Percentiles rank a stretch among this genome's conserved stretches.
Conservation (phyloP, 2,113 vertebrate genomes). For the Otolemur garnettii region DNA sequence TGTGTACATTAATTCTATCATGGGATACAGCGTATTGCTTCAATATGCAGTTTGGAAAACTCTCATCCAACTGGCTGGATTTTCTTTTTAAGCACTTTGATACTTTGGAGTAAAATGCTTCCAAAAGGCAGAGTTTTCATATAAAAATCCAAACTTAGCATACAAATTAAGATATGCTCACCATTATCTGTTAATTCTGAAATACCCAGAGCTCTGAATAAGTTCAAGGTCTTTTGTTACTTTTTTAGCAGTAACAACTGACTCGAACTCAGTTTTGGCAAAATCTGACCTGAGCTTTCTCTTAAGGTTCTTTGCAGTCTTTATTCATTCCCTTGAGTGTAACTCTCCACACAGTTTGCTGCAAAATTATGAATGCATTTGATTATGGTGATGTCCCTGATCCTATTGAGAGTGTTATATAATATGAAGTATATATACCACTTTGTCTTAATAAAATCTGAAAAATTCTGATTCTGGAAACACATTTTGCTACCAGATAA, state of each 20-base stretch:
- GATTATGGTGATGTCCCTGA: not conserved
- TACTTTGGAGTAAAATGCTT: constrained; percentile 56
- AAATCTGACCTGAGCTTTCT: constrained; percentile 13
- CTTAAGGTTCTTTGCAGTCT: not conserved
- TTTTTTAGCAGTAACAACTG: constrained; percentile 28
- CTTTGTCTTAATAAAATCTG: constrained; percentile 10
- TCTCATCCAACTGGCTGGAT: not conserved
- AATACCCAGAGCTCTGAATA: constrained; percentile 34
- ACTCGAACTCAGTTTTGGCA: constrained; percentile 15
- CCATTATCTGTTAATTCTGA: not conserved
- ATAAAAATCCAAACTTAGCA: constrained; percentile 54
- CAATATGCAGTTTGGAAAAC: too few species aligned
- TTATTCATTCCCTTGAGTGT: constrained; percentile 35
- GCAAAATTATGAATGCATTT: constrained; percentile 7
- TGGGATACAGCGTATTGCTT: too few species aligned
- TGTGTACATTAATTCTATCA: too few species aligned
- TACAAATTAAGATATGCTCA: constrained; percentile 12
- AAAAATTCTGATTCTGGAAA: not conserved
- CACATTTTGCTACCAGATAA: not conserved
- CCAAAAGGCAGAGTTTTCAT: constrained; percentile 42
- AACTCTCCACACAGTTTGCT: not conserved
- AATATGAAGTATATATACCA: not conserved
- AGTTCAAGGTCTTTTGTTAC: constrained; percentile 39
- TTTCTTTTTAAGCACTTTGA: constrained; percentile 45
- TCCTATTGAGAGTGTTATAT: not conserved